These are phyloP conservation scores for Apocrypta bakeri DNA, from an alignment of 1,140 invertebrate genomes.

Conservation along the genomic window DNA sequence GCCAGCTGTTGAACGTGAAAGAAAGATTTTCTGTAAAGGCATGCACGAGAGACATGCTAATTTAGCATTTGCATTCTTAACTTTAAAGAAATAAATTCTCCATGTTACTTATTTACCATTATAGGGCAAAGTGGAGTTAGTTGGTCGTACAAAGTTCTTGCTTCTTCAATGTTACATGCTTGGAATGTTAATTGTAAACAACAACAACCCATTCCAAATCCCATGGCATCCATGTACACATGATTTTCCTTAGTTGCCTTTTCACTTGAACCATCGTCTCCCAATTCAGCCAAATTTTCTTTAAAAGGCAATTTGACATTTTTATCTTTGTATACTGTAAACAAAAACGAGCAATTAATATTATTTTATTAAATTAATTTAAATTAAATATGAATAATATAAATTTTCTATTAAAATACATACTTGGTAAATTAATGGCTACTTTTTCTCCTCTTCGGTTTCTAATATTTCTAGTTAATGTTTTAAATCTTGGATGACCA, in stretches of 20 bases:
- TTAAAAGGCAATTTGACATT: constrained; percentile 85
- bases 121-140: constrained; percentile 97
- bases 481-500: constrained; percentile 97
- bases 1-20: constrained; percentile 83
- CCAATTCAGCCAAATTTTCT: constrained; percentile 79
- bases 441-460: constrained; percentile 94
- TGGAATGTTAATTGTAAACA: constrained; percentile 97
- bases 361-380: constrained; percentile 40
- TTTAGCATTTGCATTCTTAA: constrained; percentile 40
- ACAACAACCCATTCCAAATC: constrained; percentile 99
- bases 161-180: constrained; percentile 97
- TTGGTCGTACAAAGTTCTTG: constrained; percentile 97
- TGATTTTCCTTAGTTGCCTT: constrained; percentile 86
- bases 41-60: constrained; percentile 57
- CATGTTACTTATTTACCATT: constrained; percentile 80
- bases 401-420: constrained; percentile 27
- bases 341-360: too few species aligned
- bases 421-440: constrained; percentile 96
- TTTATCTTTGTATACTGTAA: constrained; percentile 90
- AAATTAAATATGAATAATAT: constrained; percentile 11
- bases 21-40: constrained; percentile 63
- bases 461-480: constrained; percentile 94
- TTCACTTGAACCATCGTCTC: constrained; percentile 82
- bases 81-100: constrained; percentile 22
- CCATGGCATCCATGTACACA: constrained; percentile 99